Percentiles rank a stretch among this genome's conserved stretches.
Evolutionary conservation across 2,797 vertebrate species (phyloP).

Genomic region (Ceryle rudis): DNA sequence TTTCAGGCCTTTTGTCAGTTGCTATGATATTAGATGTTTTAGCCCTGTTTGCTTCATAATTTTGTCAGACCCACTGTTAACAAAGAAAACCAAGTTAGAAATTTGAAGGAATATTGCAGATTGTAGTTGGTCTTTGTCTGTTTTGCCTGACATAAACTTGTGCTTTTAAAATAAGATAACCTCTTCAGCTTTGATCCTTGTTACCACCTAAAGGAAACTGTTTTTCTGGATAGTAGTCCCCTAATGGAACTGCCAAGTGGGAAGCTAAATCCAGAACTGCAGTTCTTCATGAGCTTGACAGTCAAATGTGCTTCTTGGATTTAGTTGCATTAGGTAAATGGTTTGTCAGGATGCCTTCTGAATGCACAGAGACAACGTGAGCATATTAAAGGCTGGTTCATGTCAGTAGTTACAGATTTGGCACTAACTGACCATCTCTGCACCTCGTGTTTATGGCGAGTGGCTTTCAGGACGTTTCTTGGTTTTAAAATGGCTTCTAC

Average conservation of each 20-base stretch:
- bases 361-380: neutral
- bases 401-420: neutral
- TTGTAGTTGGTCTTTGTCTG: neutral
- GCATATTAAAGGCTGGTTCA: neutral
- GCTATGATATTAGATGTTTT: neutral
- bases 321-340: neutral
- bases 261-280: neutral
- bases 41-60: neutral
- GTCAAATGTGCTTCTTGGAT: neutral
- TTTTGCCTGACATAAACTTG: neutral
- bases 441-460: fast-evolving
- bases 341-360: neutral
- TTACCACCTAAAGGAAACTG: neutral
- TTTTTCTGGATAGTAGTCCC: neutral
- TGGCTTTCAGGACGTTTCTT: neutral
- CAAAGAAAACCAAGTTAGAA: neutral
- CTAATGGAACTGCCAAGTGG: neutral
- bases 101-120: neutral
- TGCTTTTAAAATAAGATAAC: neutral
- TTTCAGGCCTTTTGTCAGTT: neutral
- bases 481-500: neutral
- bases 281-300: neutral
- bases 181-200: neutral
- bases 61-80: neutral
- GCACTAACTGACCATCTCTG: neutral